Evolutionary conservation across 35 echinoderm and acorn worm species (phyloP).

Genomic region (Lytechinus variegatus): DNA sequence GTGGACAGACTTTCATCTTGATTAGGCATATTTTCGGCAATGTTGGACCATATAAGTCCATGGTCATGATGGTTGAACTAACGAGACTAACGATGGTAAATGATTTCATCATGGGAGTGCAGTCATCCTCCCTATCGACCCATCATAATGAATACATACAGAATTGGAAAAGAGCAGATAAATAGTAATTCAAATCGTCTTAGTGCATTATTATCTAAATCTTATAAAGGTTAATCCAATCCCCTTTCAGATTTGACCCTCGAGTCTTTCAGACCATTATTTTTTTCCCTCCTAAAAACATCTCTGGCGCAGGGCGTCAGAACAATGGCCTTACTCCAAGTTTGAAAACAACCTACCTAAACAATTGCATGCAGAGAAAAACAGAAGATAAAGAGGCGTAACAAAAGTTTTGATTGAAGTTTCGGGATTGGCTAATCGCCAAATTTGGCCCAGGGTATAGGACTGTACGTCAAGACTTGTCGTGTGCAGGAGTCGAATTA

Average conservation of each 20-base stretch:
- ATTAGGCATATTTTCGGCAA: too few relatives aligned
- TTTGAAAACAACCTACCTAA: background rate
- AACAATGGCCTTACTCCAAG: slow-evolving; percentile 26
- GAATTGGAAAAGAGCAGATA: background rate
- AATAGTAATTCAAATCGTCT: background rate
- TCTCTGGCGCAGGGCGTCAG: background rate
- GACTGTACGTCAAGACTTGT: background rate
- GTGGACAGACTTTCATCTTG: too few relatives aligned
- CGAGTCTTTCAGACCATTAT: background rate
- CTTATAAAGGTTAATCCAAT: background rate
- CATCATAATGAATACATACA: background rate
- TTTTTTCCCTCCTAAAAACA: background rate
- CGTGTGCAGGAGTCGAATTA: slow-evolving; percentile 40
- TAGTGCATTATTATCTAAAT: background rate
- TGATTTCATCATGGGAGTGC: background rate
- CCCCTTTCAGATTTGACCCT: background rate
- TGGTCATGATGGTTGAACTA: too few relatives aligned
- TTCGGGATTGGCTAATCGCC: slow-evolving; percentile 17
- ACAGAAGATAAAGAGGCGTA: background rate
- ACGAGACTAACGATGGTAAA: too few relatives aligned
- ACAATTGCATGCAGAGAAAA: background rate
- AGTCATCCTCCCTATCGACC: background rate
- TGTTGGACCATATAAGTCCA: background rate
- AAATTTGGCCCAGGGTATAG: slow-evolving; percentile 37
- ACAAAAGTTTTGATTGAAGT: background rate